Evolutionary conservation across 2,797 vertebrate species (phyloP).

Genomic region (Clamator glandarius): DNA sequence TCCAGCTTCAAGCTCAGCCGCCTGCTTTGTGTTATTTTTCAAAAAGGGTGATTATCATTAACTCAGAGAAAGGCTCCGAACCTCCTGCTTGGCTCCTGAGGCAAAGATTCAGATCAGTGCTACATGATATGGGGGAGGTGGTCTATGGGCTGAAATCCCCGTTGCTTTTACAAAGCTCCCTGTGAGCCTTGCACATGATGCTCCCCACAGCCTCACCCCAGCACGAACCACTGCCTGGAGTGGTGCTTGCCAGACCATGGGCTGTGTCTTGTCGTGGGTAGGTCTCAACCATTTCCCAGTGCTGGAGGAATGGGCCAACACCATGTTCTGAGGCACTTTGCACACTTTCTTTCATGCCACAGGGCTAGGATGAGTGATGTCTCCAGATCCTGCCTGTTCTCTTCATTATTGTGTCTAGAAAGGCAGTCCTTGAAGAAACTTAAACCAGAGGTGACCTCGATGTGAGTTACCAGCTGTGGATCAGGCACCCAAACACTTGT

Average conservation of each 20-base stretch:
- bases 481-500: not conserved
- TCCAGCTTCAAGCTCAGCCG: not conserved
- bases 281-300: not conserved
- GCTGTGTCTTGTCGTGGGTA: not conserved
- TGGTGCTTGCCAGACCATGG: not conserved
- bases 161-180: not conserved
- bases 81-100: not conserved
- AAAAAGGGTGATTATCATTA: not conserved
- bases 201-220: accelerated
- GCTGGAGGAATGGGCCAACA: not conserved
- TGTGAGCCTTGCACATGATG: accelerated
- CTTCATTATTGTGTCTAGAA: not conserved
- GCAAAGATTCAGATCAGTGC: not conserved
- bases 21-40: slow-evolving; percentile 25
- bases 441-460: not conserved
- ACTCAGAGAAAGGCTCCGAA: not conserved
- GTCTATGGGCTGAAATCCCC: not conserved
- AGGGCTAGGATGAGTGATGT: not conserved
- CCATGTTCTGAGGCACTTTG: not conserved
- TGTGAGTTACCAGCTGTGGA: not conserved
- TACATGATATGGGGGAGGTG: not conserved
- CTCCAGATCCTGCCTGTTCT: not conserved
- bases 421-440: not conserved
- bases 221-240: not conserved
- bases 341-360: not conserved